Base-by-base conservation (phyloP, 64 coral and sea anemone species). In the Catalaphyllia jardinei region DNA sequence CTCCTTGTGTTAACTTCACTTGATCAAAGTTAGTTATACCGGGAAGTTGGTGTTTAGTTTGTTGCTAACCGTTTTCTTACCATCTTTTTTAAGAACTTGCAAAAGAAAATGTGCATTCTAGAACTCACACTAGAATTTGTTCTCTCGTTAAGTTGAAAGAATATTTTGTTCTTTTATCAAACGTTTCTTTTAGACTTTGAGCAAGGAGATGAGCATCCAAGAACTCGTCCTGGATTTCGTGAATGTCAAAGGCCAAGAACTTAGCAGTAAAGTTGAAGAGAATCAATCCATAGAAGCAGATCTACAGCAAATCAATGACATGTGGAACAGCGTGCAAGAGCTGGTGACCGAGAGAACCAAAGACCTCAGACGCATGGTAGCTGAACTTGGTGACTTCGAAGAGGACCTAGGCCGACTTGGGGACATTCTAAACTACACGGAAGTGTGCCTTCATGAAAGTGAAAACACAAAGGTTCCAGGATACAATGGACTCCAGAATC, bases 241-340 rank as follows among this genome's bases (percentile, higher is more conserved):
- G 11, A 97, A 97, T 77, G 89, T 97, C 14, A 97, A 97, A 69
- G 95, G 95, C 29, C 95, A 97, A 61, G 95, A 97, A 91, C 76
- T 97, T 24, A 93, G 95, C 76, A 71, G 75, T 4, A 97, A 91
- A 42, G 61, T 94, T 17, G 83, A 86, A 63, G 88, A 97, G 71
- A 93, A 88, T 64, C 83, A 78, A 60, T 67, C 77, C 4, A 92
- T 97, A 42, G 95, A 97, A 78, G 86, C 88, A 54, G 95, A 97
- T 16, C 78, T 97, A 7, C 88, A 97, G 87, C 86, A 49, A 28
- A 93, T 90, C 13, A 97, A 97, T 64, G 92, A 97, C 52, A 87
- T 89, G 28, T 97, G 95, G 95, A 88, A 65, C 39, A 77, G 27
- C 16, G 88, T 97, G 4, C 91, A 97, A 61, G 71, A 86, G 4